Evolutionary conservation across 2,888 invertebrate genomes (phyloP).

Genomic region (Zeuzera pyrina): DNA sequence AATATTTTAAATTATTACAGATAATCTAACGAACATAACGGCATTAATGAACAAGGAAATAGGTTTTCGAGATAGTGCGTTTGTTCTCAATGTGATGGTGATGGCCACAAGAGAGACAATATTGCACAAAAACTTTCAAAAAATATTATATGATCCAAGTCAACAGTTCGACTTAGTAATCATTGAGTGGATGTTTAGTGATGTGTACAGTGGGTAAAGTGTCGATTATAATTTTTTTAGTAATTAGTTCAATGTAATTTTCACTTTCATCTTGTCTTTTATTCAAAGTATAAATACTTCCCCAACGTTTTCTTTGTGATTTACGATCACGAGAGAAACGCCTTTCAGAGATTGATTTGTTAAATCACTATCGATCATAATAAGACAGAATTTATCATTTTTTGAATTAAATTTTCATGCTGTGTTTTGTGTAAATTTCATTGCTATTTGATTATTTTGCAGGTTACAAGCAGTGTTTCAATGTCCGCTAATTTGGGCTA

Average conservation of each 20-base stretch:
- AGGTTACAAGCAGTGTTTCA: constrained; percentile 36
- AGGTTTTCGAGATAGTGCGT: constrained; percentile 2
- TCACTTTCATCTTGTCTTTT: no score
- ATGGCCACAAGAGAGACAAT: constrained; percentile 13
- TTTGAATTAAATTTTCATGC: not conserved
- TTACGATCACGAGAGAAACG: no score
- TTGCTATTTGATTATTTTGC: constrained; percentile 15
- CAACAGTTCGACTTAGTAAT: constrained; percentile 33
- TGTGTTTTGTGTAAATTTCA: not conserved
- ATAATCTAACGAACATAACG: constrained; percentile 15
- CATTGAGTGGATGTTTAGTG: constrained; percentile 32
- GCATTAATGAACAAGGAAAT: constrained; percentile 16
- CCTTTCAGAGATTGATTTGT: no score
- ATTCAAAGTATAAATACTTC: no score
- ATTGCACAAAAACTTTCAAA: constrained; percentile 21
- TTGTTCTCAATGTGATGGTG: constrained; percentile 14
- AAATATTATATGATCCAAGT: constrained; percentile 23
- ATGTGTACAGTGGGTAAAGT: constrained; percentile 29
- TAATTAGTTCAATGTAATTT: no score
- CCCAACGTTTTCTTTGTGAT: no score
- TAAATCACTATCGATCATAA: no score
- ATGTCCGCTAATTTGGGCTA: constrained; percentile 41
- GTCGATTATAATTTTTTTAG: no score
- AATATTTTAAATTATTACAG: constrained; percentile 19
- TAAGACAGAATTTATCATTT: no score